Percentiles rank a stretch among this genome's conserved stretches.
These are phyloP conservation scores for Poeciliopsis occidentalis DNA, from an alignment of 2,113 vertebrate genomes.

Conservation along the genomic window DNA sequence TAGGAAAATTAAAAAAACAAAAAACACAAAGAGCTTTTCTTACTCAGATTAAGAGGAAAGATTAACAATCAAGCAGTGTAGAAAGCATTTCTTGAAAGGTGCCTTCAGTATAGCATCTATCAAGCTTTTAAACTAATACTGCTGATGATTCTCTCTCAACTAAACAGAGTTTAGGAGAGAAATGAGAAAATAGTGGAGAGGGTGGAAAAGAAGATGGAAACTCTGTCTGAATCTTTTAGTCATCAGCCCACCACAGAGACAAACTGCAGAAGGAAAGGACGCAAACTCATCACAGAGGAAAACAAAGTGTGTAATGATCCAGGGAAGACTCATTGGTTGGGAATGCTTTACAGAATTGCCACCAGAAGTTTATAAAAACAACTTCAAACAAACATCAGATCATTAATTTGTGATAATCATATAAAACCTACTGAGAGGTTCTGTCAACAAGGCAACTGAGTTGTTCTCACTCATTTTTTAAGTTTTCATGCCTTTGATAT, in stretches of 20 bases:
- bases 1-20: slow-evolving; percentile 46
- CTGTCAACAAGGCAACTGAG: slow-evolving; percentile 30
- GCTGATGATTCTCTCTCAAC: slow-evolving; percentile 41
- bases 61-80: background rate
- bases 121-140: slow-evolving; percentile 42
- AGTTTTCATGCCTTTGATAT: slow-evolving; percentile 20
- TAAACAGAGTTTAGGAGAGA: slow-evolving; percentile 9
- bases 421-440: slow-evolving; percentile 53
- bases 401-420: slow-evolving; percentile 64
- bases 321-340: slow-evolving; percentile 49
- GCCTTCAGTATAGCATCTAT: slow-evolving; percentile 27
- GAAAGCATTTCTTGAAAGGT: slow-evolving; percentile 43
- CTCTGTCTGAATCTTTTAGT: slow-evolving; percentile 6
- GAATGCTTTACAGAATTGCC: slow-evolving; percentile 38
- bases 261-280: slow-evolving; percentile 5
- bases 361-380: slow-evolving; percentile 47
- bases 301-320: slow-evolving; percentile 47
- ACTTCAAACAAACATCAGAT: slow-evolving; percentile 66
- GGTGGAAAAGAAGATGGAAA: slow-evolving; percentile 4
- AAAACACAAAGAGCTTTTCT: slow-evolving; percentile 32
- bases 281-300: slow-evolving; percentile 13
- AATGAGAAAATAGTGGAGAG: slow-evolving; percentile 17
- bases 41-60: slow-evolving; percentile 31
- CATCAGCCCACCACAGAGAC: slow-evolving; percentile 19
- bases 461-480: slow-evolving; percentile 6